Conservation (phyloP, 2,888 invertebrate genomes). For the Mesorhabditis spiculigera region DNA sequence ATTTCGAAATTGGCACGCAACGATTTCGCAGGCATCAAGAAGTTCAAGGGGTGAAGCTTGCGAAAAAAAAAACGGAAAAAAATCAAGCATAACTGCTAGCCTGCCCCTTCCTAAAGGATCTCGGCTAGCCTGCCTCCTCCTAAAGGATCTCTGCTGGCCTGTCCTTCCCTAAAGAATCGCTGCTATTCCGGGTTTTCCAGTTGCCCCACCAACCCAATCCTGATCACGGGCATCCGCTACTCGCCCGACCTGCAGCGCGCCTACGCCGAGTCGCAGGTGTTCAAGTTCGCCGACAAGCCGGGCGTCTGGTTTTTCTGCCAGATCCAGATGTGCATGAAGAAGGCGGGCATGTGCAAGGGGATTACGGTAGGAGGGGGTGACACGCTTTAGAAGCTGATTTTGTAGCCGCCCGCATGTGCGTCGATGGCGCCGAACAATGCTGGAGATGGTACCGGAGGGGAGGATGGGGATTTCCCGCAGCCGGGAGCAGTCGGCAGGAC, state of each 20-base stretch:
- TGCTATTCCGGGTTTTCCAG: constrained; percentile 11
- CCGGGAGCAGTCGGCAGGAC: not conserved
- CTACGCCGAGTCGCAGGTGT: constrained; percentile 57
- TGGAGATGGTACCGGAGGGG: constrained; percentile 5
- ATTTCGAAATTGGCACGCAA: too few species aligned
- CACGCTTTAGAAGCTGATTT: not conserved
- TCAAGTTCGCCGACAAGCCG: constrained; percentile 59
- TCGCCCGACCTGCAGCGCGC: constrained; percentile 55
- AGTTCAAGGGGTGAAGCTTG: not conserved
- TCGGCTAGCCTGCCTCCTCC: too few species aligned
- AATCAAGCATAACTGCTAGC: too few species aligned
- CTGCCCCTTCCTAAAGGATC: too few species aligned
- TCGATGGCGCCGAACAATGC: constrained; percentile 10
- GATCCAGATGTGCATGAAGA: constrained; percentile 59
- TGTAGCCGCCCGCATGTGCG: constrained; percentile 37
- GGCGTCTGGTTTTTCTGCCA: constrained; percentile 60
- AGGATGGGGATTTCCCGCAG: constrained; percentile 9
- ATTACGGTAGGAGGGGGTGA: constrained; percentile 39
- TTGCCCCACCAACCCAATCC: constrained; percentile 55
- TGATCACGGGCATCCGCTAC: constrained; percentile 58
- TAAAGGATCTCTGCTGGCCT: too few species aligned
- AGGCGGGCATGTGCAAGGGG: constrained; percentile 53
- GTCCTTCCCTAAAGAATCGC: too few species aligned
- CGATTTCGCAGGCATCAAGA: too few species aligned
- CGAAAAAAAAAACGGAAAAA: not conserved